Evolutionary conservation across 2,888 invertebrate species (phyloP).

Genomic region (Brachyopa scutellaris): DNA sequence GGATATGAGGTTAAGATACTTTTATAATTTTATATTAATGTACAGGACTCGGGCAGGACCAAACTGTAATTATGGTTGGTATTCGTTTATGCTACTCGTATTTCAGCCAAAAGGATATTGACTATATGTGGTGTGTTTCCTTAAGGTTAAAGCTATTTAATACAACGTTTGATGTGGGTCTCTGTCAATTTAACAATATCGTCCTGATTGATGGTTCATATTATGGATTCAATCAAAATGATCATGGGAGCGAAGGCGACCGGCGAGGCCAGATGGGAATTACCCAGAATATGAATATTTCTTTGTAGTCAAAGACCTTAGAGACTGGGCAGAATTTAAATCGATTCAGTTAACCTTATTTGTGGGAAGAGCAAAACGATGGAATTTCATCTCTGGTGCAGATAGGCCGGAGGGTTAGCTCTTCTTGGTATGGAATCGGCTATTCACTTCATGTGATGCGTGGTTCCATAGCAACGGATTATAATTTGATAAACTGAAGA

Average conservation of each 20-base stretch:
- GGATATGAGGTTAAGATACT: neutral
- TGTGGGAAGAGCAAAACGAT: too few relatives aligned
- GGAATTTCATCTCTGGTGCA: neutral
- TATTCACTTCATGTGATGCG: neutral
- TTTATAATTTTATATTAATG: too few relatives aligned
- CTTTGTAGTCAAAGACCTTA: too few relatives aligned
- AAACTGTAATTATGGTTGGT: neutral
- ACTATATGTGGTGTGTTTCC: constrained; percentile 6
- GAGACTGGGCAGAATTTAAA: too few relatives aligned
- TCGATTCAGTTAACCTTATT: too few relatives aligned
- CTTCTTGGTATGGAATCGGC: neutral
- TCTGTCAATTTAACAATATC: constrained; percentile 34
- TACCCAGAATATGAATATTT: neutral
- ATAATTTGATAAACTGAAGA: too few relatives aligned
- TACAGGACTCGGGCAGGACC: too few relatives aligned
- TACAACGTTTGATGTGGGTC: constrained; percentile 20
- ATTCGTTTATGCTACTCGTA: constrained; percentile 33
- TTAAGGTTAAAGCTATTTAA: constrained; percentile 17
- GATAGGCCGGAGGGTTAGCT: too few relatives aligned
- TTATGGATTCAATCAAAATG: constrained; percentile 35
- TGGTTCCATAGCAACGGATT: too few relatives aligned
- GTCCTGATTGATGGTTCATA: constrained; percentile 31
- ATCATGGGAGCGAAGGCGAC: neutral
- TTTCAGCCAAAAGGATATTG: constrained; percentile 31
- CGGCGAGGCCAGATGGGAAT: neutral